phyloP scores from a whole-genome alignment of 2,888 invertebrate genomes.

The Stenotaenia linearis region DNA sequence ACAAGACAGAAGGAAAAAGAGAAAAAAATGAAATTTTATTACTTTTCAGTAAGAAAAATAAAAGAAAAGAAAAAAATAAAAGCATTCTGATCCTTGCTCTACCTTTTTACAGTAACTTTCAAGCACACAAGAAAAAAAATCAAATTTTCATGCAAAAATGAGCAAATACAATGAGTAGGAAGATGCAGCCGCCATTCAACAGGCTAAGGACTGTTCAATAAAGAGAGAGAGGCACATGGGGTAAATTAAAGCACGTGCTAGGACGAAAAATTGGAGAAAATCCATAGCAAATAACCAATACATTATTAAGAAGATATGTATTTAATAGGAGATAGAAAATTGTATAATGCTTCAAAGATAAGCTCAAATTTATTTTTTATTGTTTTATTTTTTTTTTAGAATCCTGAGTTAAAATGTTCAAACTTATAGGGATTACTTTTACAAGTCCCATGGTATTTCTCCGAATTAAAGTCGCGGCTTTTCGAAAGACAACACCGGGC shows the following conservation, averaged over 20 bases:
- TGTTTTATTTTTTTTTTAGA: background rate
- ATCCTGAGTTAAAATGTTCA: background rate
- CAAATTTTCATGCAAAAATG: background rate
- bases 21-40: background rate
- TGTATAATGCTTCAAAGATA: constrained; percentile 14
- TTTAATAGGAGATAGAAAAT: background rate
- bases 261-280: background rate
- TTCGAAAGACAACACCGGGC: no score
- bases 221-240: constrained; percentile 2
- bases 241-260: constrained; percentile 11
- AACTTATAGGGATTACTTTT: no score
- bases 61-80: no score
- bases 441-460: no score
- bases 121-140: no score
- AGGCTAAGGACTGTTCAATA: background rate
- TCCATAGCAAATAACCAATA: constrained; percentile 2
- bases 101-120: background rate
- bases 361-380: background rate
- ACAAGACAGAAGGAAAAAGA: background rate
- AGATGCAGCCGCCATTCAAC: background rate
- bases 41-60: no score
- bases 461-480: no score
- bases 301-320: background rate
- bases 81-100: no score
- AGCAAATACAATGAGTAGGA: constrained; percentile 19